Evolutionary conservation across 2,797 vertebrate genomes (phyloP), one percentile per base, ranked within the genome.

Genomic region (Lagothrix lagotricha): DNA sequence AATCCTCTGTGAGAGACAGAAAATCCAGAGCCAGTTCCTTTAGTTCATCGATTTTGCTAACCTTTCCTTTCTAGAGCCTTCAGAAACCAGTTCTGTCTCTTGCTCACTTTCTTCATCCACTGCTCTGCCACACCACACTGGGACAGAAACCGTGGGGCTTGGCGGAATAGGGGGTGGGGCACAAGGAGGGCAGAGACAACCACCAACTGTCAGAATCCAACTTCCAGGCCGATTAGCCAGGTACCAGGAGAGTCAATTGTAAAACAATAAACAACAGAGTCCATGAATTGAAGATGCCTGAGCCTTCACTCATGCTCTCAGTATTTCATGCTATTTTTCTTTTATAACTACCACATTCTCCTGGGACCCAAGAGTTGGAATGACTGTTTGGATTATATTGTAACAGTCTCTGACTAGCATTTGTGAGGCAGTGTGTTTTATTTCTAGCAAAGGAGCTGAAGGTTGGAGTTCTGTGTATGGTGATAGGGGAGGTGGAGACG

Each of bases 41-140:
- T 64, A 48, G 14, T 58, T 89, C 88, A 92, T 24, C 17, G 15
- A 61, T 91, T 95, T 91, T 84, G 50, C 54, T 92, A 61, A 93
- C 75, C 41, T 75, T 84, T 94, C 87, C 64, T 93, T 94, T 81
- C 76, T 76, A 39, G 61, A 92, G 70, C 67, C 86, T 94, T 94
- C 39, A 75, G 70, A 87, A 88, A 93, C 61, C 39, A 95, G n/a
- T 41, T 54, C 50, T 83, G 46, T 77, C 48, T 97, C 86, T 90
- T 90, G 10, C 6, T 72, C 12, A 54, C 82, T 90, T 94, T 93
- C 54, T 95, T 96, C 28, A 36, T 48, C 28, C 41, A 20, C 11
- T 80, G 41, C 39, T 81, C 80, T 87, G 44, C 46, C 70, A 96
- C 89, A 77, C 19, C 22, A 86, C 33, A 82, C 12, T 36, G 54